These are phyloP conservation scores for Nasua narica DNA, from an alignment of 2,797 vertebrate species.

Conservation along the genomic window DNA sequence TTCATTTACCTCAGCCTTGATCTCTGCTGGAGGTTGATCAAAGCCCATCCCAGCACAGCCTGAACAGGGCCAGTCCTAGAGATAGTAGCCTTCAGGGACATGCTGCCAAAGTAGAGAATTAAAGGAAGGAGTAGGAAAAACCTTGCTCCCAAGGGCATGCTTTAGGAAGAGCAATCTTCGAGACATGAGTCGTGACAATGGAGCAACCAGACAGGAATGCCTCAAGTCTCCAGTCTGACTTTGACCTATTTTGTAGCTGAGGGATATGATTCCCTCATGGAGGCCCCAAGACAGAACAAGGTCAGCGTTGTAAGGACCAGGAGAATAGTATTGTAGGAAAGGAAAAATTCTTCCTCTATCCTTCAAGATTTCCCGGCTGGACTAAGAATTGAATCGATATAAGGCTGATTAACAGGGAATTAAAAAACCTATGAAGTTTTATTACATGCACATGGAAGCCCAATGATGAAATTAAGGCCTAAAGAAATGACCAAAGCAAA, in stretches of 20 bases:
- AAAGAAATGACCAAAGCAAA: neutral
- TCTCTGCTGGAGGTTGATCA: neutral
- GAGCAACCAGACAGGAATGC: constrained; percentile 3
- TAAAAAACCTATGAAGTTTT: neutral
- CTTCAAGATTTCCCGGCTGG: neutral
- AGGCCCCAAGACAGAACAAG: neutral
- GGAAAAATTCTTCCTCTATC: neutral
- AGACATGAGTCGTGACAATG: neutral
- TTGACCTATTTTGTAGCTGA: constrained; percentile 19
- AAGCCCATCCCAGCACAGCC: neutral
- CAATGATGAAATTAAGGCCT: neutral
- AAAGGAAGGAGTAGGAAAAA: neutral
- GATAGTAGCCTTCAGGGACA: neutral
- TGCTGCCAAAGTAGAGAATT: constrained; percentile 18
- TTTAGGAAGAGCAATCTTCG: constrained; percentile 22
- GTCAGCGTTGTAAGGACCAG: constrained; percentile 30
- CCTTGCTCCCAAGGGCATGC: neutral
- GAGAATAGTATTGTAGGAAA: neutral
- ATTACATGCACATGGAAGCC: neutral
- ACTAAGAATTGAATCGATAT: neutral
- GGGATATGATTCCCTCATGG: neutral
- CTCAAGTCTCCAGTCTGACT: constrained; percentile 25
- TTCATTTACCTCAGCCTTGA: neutral
- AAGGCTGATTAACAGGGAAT: neutral
- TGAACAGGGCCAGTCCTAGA: neutral